Percentiles rank a stretch among this genome's conserved stretches.
phyloP scores from a whole-genome alignment of 2,797 vertebrate species.

The Orestias chungarensis region DNA sequence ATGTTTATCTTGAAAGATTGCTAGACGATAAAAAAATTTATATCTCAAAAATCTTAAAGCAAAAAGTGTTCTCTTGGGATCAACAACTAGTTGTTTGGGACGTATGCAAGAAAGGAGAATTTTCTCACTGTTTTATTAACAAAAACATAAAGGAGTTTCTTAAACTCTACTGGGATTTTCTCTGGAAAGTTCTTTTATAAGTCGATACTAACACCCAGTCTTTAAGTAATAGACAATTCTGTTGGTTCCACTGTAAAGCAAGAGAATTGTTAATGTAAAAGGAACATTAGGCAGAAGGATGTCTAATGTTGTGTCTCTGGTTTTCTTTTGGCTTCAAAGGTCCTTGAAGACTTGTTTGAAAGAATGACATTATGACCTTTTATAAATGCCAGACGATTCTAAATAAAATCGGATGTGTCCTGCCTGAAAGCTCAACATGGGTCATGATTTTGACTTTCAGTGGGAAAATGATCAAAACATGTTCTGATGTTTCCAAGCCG shows the following conservation, averaged over 20 bases:
- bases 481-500: not conserved
- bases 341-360: not conserved
- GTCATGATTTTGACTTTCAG: not conserved
- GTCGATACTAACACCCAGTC: not conserved
- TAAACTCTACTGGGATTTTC: not conserved
- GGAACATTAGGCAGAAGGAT: not conserved
- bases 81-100: not conserved
- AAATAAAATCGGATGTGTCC: not conserved
- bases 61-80: not conserved
- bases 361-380: not conserved
- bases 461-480: not conserved
- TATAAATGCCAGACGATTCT: not conserved
- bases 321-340: not conserved
- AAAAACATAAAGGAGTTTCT: not conserved
- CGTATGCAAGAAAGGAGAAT: not conserved
- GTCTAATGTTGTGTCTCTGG: not conserved
- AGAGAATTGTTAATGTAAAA: not conserved
- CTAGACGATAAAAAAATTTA: not conserved
- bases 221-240: not conserved
- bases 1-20: not conserved
- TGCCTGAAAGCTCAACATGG: not conserved
- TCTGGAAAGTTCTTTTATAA: not conserved
- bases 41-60: not conserved
- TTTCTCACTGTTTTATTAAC: not conserved
- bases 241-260: not conserved